Evolutionary conservation across 1,140 invertebrate genomes (phyloP).

Genomic region (Solenopsis invicta): DNA sequence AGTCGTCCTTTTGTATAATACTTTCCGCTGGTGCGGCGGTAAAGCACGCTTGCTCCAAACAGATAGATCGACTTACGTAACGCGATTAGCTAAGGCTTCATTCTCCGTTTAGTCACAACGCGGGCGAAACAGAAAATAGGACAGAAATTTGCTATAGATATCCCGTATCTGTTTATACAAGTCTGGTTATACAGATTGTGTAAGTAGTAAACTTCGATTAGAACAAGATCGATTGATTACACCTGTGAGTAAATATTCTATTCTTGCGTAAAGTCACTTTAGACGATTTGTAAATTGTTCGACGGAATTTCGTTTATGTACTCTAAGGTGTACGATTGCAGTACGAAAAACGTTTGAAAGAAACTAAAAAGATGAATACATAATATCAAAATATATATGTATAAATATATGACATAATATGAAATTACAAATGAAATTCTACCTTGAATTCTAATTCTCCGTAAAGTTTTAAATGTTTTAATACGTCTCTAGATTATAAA

Average conservation of each 20-base stretch:
- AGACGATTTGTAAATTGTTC: background rate
- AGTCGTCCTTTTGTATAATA: background rate
- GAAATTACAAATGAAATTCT: background rate
- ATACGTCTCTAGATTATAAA: background rate
- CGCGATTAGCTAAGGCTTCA: constrained; percentile 12
- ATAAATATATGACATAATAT: background rate
- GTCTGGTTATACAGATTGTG: background rate
- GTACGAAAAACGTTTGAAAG: background rate
- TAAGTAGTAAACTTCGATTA: background rate
- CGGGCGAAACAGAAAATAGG: background rate
- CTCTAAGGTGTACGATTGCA: background rate
- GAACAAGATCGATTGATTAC: background rate
- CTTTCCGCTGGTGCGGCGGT: background rate
- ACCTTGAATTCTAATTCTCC: background rate
- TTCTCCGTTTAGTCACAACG: background rate
- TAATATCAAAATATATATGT: background rate
- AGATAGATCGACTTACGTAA: constrained; percentile 18
- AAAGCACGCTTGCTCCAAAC: background rate
- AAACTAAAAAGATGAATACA: background rate
- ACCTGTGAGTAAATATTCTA: background rate
- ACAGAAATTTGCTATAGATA: constrained; percentile 35
- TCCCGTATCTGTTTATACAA: constrained; percentile 13
- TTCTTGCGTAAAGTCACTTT: background rate
- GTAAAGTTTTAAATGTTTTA: background rate
- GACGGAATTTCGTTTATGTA: constrained; percentile 11